These are phyloP conservation scores for Nothobranchius furzeri DNA, from an alignment of 2,113 vertebrate genomes.

Conservation along the genomic window DNA sequence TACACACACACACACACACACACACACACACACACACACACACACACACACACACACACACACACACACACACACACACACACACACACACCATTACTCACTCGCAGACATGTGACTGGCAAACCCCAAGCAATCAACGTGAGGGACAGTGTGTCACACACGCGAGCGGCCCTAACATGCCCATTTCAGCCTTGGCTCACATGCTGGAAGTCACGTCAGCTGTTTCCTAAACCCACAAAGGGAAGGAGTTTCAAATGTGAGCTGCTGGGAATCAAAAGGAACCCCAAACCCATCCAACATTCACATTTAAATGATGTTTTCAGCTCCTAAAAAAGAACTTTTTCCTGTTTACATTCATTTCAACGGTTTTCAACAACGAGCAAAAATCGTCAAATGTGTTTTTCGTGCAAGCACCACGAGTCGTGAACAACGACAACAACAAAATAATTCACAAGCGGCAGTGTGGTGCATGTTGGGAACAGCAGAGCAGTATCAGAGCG, in stretches of 20 bases:
- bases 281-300: no score
- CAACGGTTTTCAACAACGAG: no score
- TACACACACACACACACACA: slow-evolving; percentile 18
- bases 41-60: slow-evolving; percentile 20
- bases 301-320: no score
- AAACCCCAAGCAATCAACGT: slow-evolving; percentile 33
- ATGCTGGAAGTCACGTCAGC: slow-evolving; percentile 63
- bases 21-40: slow-evolving; percentile 25
- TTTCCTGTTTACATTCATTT: no score
- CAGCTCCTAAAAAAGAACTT: no score
- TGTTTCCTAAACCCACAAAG: slow-evolving; percentile 50
- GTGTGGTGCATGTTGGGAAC: slow-evolving; percentile 16
- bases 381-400: slow-evolving; percentile 20
- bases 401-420: slow-evolving; percentile 3
- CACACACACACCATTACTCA: slow-evolving; percentile 62
- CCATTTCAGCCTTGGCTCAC: slow-evolving; percentile 42
- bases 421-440: background rate
- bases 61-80: slow-evolving; percentile 21
- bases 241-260: background rate
- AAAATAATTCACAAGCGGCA: slow-evolving; percentile 5
- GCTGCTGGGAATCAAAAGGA: background rate
- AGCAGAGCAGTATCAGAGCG: slow-evolving; percentile 13
- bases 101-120: slow-evolving; percentile 68
- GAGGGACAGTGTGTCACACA: slow-evolving; percentile 49
- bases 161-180: slow-evolving; percentile 26